Percentiles rank a stretch among this genome's conserved stretches.
Conservation (phyloP, 2,888 invertebrate genomes). For the Zootermopsis nevadensis region DNA sequence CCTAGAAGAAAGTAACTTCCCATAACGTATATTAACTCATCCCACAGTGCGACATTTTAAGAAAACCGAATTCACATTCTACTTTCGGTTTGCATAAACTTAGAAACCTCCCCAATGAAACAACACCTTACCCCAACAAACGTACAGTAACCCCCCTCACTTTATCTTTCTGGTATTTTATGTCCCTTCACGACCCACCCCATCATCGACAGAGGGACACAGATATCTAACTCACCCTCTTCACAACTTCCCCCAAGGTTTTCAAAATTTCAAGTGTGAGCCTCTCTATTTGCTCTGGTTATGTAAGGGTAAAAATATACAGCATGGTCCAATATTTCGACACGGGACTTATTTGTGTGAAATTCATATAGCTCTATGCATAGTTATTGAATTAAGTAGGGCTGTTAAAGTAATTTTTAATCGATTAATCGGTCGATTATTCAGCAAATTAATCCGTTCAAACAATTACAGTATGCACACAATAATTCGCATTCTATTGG, state of each 20-base stretch:
- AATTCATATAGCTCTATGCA: neutral
- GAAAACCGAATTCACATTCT: conserved; percentile 6
- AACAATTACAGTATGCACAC: conserved; percentile 20
- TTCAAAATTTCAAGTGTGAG: conserved; percentile 12
- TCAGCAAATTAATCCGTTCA: conserved; percentile 31
- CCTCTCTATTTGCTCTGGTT: conserved; percentile 21
- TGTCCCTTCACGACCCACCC: conserved; percentile 27
- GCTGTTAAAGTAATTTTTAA: conserved; percentile 15
- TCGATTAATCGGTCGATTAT: conserved; percentile 29
- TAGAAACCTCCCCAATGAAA: neutral
- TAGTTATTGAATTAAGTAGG: conserved; percentile 26
- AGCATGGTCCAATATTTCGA: neutral
- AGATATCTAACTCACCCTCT: conserved; percentile 25
- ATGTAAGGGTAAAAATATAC: conserved; percentile 9
- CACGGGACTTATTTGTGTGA: neutral
- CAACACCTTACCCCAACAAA: conserved; percentile 5
- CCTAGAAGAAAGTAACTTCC: conserved; percentile 6
- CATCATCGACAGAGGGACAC: conserved; percentile 20
- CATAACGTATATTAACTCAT: neutral
- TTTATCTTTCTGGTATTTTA: conserved; percentile 17
- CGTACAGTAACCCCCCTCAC: neutral
- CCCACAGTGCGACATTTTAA: neutral
- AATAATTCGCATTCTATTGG: conserved; percentile 24
- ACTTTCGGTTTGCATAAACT: neutral
- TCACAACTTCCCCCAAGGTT: conserved; percentile 13